Evolutionary conservation across 2,888 invertebrate species (phyloP).

Genomic region (Agriopis leucophaearia): DNA sequence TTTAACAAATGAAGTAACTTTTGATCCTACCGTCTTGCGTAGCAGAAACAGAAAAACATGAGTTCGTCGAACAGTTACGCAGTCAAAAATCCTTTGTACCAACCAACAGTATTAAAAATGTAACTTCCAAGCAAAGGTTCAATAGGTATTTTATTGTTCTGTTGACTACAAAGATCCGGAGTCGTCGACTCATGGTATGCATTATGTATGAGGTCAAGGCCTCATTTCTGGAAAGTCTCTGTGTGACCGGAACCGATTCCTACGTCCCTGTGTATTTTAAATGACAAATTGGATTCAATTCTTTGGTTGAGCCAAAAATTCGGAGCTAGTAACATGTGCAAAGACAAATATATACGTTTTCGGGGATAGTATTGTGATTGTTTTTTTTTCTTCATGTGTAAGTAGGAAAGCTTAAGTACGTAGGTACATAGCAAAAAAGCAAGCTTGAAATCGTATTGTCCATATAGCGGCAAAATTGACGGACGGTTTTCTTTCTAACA

Average conservation of each 20-base stretch:
- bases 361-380: constrained; percentile 6
- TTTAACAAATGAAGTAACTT: too few relatives aligned
- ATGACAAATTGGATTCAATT: constrained; percentile 43
- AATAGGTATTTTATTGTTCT: constrained; percentile 55
- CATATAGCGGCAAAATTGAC: too few relatives aligned
- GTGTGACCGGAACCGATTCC: constrained; percentile 53
- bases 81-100: constrained; percentile 6
- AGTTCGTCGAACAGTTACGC: constrained; percentile 5
- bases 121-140: constrained; percentile 41
- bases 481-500: too few relatives aligned
- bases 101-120: constrained; percentile 35
- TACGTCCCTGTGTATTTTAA: constrained; percentile 41
- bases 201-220: constrained; percentile 80
- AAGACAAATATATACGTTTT: constrained; percentile 3
- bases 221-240: constrained; percentile 65
- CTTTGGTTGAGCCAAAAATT: constrained; percentile 16
- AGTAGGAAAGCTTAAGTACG: not conserved
- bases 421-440: not conserved
- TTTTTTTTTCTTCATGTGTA: constrained; percentile 4
- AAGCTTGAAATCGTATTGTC: not conserved
- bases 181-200: constrained; percentile 62
- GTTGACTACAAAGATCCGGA: constrained; percentile 52
- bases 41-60: not conserved
- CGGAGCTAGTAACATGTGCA: constrained; percentile 18
- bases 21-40: too few relatives aligned